Conservation (phyloP, 2,113 vertebrate species). For the Rallus limicola region DNA sequence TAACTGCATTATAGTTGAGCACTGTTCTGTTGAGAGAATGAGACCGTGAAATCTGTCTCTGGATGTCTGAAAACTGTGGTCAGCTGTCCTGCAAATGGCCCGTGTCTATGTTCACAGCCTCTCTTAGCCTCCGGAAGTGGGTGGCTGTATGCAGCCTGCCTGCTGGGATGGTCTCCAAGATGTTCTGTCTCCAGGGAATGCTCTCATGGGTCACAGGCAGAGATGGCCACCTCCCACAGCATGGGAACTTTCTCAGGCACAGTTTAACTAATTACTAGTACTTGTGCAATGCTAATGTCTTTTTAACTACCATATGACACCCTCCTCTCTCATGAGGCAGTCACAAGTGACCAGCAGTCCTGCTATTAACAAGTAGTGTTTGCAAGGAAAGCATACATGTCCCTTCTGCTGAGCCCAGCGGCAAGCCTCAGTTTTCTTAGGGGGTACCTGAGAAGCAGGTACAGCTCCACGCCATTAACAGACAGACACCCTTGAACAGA, state of each 20-base stretch:
- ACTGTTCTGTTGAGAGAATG: neutral
- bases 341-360: neutral
- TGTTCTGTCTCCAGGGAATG: neutral
- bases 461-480: neutral
- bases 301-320: neutral
- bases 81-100: neutral
- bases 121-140: neutral
- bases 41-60: neutral
- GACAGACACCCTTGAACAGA: neutral
- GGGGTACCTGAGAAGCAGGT: neutral
- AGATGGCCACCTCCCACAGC: neutral
- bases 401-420: neutral
- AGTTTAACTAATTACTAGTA: neutral
- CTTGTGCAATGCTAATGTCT: neutral
- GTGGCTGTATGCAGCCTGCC: neutral
- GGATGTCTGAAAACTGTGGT: neutral
- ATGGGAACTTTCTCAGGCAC: neutral
- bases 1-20: neutral
- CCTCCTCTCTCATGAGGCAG: neutral
- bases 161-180: neutral
- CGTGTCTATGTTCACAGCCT: accelerated
- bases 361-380: neutral
- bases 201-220: neutral
- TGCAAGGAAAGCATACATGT: neutral
- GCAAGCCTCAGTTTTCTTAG: neutral